A percentile compares a stretch with the other conserved stretches of the same genome.
These are phyloP conservation scores for Sander lucioperca DNA, from an alignment of 2,113 vertebrate genomes.

Conservation along the genomic window DNA sequence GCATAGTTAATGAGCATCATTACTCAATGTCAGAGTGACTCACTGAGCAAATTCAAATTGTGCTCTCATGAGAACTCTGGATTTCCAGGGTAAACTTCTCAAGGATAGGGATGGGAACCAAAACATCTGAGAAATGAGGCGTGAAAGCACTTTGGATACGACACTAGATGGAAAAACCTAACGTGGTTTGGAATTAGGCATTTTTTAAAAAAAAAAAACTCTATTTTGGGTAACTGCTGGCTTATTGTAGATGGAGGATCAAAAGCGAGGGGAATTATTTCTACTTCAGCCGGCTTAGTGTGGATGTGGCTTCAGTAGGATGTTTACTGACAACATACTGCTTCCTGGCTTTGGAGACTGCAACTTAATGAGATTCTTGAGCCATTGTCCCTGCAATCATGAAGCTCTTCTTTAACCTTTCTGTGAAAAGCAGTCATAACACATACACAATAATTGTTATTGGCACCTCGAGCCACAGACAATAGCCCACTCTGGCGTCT, in stretches of 20 bases:
- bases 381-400: neutral
- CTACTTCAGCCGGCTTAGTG: neutral
- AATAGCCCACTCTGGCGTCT: neutral
- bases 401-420: constrained; percentile 8
- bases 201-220: neutral
- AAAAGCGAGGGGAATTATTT: neutral
- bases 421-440: constrained; percentile 18
- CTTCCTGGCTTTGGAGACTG: neutral
- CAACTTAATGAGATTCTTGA: constrained; percentile 18
- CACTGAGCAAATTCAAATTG: no score
- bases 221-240: neutral
- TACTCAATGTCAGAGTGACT: no score
- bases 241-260: neutral
- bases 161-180: no score
- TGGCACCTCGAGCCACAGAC: constrained; percentile 9
- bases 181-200: no score
- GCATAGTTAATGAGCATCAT: no score
- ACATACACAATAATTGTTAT: constrained; percentile 22
- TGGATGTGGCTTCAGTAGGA: neutral
- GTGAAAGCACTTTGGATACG: no score
- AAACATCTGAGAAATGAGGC: no score
- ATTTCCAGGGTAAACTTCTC: no score
- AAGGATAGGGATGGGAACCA: no score
- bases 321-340: neutral
- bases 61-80: no score